Evolutionary conservation across 2,888 invertebrate species (phyloP), one percentile per base, ranked within the genome.

Genomic region (Melolontha melolontha): DNA sequence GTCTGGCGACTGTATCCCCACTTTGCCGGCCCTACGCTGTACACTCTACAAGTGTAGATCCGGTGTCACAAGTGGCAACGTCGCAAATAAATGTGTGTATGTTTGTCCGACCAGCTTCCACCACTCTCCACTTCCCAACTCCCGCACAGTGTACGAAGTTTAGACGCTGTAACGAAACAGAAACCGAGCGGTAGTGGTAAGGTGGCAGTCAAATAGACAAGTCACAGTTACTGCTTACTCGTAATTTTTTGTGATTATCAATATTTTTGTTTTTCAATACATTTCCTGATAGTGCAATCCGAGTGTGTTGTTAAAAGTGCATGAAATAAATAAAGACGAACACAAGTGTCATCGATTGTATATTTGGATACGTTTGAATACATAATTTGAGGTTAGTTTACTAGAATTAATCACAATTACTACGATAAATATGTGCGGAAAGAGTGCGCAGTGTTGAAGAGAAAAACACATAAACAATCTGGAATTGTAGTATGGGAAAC

Each of bases 201-300:
- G 83, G 83, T 83, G 82, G 78, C 82, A 76, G 80, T 78, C 78
- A 75, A 68, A 39, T 64, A 64, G 77, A 76, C 76, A 75, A 73
- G 82, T 81, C 82, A 82, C 83, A 83, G 83, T 83, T 83, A 82
- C 83, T 82, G 74, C 79, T 78, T 71, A 59, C 69, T 69, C 41
- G 66, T 55, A 14, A 54, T 59, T 51, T 27, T 41, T 47, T 54
- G 67, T 64, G 55, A 62, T 62, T 47, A 16, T 17, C 17, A 16
- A 34, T 34, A 34, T 34, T 34, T 34, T 34, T 34, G 8, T 34
- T 34, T 34, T 34, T 34, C 49, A 16, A n/a, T 22, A 11, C 22
- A 22, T 49, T 49, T 22, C 22, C 22, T 49, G 49, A 49, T 17
- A 29, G 29, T 52, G 34, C 51, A 49, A 49, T 49, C n/a, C 17